Percentiles rank a stretch among this genome's conserved stretches.
These are phyloP conservation scores for Dendroctonus valens DNA, from an alignment of 1,140 invertebrate genomes.

Conservation along the genomic window DNA sequence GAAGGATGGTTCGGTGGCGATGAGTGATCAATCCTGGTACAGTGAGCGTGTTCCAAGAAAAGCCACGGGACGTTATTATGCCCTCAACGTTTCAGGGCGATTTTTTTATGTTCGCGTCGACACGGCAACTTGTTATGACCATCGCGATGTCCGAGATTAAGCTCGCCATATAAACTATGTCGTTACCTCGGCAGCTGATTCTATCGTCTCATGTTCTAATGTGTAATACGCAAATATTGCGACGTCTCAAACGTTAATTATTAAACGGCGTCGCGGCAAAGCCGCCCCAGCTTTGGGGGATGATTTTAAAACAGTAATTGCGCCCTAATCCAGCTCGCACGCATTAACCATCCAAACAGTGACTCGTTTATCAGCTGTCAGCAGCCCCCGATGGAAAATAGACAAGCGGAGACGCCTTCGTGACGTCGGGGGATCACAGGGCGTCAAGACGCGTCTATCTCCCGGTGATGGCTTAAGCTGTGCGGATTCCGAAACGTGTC, in stretches of 20 bases:
- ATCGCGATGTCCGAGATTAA: conserved; percentile 14
- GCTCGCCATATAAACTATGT: conserved; percentile 8
- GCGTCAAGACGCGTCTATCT: not conserved
- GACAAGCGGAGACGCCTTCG: conserved; percentile 2
- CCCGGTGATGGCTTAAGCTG: conserved; percentile 1
- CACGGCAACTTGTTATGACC: conserved; percentile 6
- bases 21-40: too few species aligned
- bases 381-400: not conserved
- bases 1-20: too few species aligned
- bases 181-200: conserved; percentile 1
- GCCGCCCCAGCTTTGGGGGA: too few species aligned
- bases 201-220: too few species aligned
- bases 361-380: conserved; percentile 1
- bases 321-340: too few species aligned
- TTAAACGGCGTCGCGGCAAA: too few species aligned
- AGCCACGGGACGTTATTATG: conserved; percentile 11
- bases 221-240: too few species aligned
- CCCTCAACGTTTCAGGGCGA: conserved; percentile 8
- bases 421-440: conserved; percentile 2
- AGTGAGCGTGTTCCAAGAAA: conserved; percentile 3
- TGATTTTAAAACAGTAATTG: too few species aligned
- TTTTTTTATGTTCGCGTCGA: conserved; percentile 10
- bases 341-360: not conserved
- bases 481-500: conserved; percentile 1
- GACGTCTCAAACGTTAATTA: too few species aligned